Conservation (phyloP, 2,113 vertebrate species). For the Oreochromis aureus region DNA sequence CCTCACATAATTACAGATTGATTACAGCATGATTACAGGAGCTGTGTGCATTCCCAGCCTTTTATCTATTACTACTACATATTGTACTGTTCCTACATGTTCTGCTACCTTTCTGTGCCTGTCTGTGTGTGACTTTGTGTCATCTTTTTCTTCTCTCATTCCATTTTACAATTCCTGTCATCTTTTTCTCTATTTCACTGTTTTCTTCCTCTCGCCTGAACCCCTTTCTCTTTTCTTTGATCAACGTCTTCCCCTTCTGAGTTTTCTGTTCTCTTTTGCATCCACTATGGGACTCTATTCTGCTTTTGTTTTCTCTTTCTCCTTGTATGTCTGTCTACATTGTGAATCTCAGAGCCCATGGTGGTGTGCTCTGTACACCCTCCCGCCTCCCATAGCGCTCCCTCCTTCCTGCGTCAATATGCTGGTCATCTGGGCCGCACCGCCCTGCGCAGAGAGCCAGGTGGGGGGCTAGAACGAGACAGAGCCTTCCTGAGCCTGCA, state of each 20-base stretch:
- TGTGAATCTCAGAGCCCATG: conserved; percentile 64
- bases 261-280: background rate
- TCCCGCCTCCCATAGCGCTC: conserved; percentile 76
- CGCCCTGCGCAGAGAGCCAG: conserved; percentile 71
- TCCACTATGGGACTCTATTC: background rate
- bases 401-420: conserved; percentile 78
- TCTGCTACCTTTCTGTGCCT: conserved; percentile 20
- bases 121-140: conserved; percentile 40
- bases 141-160: background rate
- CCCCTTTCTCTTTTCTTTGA: background rate
- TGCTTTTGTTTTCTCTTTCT: background rate
- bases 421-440: conserved; percentile 74
- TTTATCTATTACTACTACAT: background rate
- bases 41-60: background rate
- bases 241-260: background rate
- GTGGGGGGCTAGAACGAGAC: conserved; percentile 68
- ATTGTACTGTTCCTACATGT: conserved; percentile 18
- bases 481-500: conserved; percentile 71
- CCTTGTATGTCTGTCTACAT: background rate
- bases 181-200: background rate
- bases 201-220: background rate
- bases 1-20: background rate
- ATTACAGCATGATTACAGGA: background rate
- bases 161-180: background rate
- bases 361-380: conserved; percentile 67